A percentile compares a stretch with the other conserved stretches of the same genome.
Conservation (phyloP, 2,797 vertebrate species). For the Oreochromis grahami region DNA sequence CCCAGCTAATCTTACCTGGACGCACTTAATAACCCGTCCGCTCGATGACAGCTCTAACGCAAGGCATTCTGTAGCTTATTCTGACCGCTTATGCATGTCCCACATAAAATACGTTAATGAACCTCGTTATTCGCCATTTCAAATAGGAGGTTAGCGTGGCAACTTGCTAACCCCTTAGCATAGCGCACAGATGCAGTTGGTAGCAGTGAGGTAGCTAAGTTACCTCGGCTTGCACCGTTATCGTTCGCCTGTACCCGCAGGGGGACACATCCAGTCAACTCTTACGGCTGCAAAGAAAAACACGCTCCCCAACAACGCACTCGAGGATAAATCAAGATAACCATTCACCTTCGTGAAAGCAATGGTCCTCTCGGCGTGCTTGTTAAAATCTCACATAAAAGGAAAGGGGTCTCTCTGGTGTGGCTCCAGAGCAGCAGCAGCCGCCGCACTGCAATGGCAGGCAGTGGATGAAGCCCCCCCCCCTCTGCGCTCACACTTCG, state of each 20-base stretch:
- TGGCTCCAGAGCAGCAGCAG: constrained; percentile 68
- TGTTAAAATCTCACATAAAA: constrained; percentile 43
- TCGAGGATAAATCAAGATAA: constrained; percentile 16
- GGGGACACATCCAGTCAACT: constrained; percentile 42
- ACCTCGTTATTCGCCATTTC: background rate
- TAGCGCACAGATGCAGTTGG: constrained; percentile 37
- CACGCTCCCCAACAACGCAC: background rate
- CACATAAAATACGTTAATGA: background rate
- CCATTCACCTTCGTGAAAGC: constrained; percentile 62
- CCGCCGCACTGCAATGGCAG: constrained; percentile 80
- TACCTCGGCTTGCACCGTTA: constrained; percentile 65
- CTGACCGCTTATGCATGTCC: background rate
- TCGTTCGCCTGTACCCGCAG: constrained; percentile 44
- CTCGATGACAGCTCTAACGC: constrained; percentile 52
- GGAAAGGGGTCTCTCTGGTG: constrained; percentile 41
- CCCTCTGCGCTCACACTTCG: constrained; percentile 60
- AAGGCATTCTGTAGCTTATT: background rate
- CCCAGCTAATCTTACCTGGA: constrained; percentile 60
- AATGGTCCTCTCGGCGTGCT: constrained; percentile 62
- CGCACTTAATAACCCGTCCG: constrained; percentile 13
- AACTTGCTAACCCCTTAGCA: constrained; percentile 49
- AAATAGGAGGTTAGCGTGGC: background rate
- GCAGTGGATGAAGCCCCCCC: constrained; percentile 68
- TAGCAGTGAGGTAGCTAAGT: constrained; percentile 52
- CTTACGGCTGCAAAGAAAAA: constrained; percentile 20